Percentiles rank a stretch among this genome's conserved stretches.
Conservation (phyloP, 2,888 invertebrate species). For the Epirrita christyi region DNA sequence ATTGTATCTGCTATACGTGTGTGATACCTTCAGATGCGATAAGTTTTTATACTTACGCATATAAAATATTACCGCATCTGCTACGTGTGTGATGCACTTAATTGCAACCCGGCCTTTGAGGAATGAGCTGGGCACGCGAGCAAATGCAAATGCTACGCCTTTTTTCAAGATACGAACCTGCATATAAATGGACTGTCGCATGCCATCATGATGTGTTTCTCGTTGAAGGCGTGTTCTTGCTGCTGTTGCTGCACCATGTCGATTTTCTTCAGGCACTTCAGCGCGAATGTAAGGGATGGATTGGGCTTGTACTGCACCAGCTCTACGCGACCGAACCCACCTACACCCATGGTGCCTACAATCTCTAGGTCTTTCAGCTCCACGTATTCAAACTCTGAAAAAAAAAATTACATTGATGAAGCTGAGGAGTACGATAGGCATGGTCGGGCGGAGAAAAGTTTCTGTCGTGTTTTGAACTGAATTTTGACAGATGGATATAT, state of each 20-base stretch:
- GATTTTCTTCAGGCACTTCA: conserved; percentile 95
- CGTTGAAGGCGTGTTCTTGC: conserved; percentile 94
- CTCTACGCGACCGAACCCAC: conserved; percentile 96
- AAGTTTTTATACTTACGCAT: no score
- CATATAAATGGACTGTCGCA: conserved; percentile 92
- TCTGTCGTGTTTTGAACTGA: no score
- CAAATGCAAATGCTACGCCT: background rate
- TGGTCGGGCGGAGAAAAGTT: no score
- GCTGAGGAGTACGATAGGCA: no score
- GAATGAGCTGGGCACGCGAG: background rate
- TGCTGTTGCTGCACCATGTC: conserved; percentile 95
- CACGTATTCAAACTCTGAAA: conserved; percentile 87
- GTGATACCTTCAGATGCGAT: no score
- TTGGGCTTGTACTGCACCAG: conserved; percentile 87
- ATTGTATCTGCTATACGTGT: no score
- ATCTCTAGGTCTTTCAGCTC: conserved; percentile 91
- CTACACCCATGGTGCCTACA: conserved; percentile 94
- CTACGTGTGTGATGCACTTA: no score
- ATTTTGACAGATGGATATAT: no score
- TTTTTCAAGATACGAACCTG: conserved; percentile 76
- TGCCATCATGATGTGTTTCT: conserved; percentile 93
- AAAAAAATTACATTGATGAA: background rate
- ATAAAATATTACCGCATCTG: no score
- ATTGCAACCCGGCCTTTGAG: background rate
- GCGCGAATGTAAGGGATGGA: conserved; percentile 87